Conservation (phyloP, 1,140 invertebrate species). For the Lanistes nyassanus region DNA sequence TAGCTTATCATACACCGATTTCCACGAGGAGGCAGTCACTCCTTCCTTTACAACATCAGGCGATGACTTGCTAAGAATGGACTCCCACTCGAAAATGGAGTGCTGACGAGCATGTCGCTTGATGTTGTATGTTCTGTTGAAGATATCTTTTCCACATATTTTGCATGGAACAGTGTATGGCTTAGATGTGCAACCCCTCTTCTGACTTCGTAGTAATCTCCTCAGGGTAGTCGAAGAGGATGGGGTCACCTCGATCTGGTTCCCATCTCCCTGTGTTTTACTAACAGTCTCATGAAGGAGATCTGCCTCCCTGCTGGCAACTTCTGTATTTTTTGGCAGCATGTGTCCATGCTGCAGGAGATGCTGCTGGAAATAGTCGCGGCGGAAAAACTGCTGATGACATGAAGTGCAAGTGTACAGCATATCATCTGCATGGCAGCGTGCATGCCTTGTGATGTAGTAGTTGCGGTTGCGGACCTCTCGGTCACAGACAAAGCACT, state of each 20-base stretch:
- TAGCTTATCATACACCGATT: no score
- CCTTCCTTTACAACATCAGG: no score
- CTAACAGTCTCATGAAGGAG: no score
- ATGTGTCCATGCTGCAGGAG: conserved; percentile 11
- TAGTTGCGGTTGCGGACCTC: conserved; percentile 24
- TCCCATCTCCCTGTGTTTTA: no score
- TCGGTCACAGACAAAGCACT: conserved; percentile 24
- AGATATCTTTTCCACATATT: conserved; percentile 11
- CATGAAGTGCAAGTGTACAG: conserved; percentile 15
- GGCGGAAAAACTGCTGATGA: conserved; percentile 17
- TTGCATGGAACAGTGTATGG: conserved; percentile 13
- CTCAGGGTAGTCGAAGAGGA: not conserved
- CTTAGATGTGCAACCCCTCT: conserved; percentile 9
- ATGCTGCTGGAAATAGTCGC: conserved; percentile 14
- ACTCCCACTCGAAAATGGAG: conserved; percentile 23
- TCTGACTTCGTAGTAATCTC: not conserved
- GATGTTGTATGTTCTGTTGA: conserved; percentile 23
- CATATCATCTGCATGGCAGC: conserved; percentile 18
- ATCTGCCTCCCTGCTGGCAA: no score
- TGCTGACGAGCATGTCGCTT: conserved; percentile 23
- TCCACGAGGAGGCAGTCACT: no score
- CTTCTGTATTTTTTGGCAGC: not conserved
- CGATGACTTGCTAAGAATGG: not conserved
- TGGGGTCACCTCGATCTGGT: not conserved
- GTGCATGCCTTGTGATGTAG: conserved; percentile 21